These are phyloP conservation scores for Brachyptera risi DNA, from an alignment of 2,888 invertebrate genomes.

Conservation along the genomic window DNA sequence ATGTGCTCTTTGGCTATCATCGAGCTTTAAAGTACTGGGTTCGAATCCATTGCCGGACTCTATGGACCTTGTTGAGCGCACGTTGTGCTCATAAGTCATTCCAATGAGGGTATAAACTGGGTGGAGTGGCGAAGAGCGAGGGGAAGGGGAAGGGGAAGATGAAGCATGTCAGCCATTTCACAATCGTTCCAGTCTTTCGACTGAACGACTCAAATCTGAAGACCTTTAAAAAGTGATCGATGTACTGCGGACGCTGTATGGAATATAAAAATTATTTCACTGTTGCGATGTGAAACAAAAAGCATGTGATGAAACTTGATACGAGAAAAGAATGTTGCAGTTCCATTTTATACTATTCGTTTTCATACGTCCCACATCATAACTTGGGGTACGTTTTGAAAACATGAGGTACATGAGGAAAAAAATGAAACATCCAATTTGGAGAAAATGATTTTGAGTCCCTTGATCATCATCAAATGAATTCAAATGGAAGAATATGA, in stretches of 20 bases:
- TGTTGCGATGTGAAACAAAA: not conserved
- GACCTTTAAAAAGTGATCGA: slow-evolving; percentile 8
- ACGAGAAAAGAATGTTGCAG: not conserved
- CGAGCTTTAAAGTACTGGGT: not conserved
- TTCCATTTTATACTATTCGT: not conserved
- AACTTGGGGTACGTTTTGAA: too few relatives aligned
- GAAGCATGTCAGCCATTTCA: not conserved
- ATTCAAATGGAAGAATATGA: too few relatives aligned
- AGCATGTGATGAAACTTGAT: not conserved
- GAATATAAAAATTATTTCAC: not conserved
- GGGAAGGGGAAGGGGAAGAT: not conserved
- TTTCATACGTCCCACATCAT: too few relatives aligned
- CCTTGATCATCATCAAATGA: too few relatives aligned
- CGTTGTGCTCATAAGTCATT: slow-evolving; percentile 1
- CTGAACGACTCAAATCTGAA: not conserved
- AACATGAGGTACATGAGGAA: too few relatives aligned
- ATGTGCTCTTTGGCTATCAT: slow-evolving; percentile 2
- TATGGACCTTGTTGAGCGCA: not conserved
- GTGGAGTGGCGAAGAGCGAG: not conserved
- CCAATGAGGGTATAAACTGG: not conserved
- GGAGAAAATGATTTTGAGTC: too few relatives aligned
- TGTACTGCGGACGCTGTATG: not conserved
- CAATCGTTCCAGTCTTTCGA: not conserved
- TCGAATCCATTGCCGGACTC: not conserved
- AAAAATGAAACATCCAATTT: too few relatives aligned